A percentile compares a stretch with the other conserved stretches of the same genome.
phyloP scores from a whole-genome alignment of 2,888 invertebrate genomes.

The Tiliacea aurago region DNA sequence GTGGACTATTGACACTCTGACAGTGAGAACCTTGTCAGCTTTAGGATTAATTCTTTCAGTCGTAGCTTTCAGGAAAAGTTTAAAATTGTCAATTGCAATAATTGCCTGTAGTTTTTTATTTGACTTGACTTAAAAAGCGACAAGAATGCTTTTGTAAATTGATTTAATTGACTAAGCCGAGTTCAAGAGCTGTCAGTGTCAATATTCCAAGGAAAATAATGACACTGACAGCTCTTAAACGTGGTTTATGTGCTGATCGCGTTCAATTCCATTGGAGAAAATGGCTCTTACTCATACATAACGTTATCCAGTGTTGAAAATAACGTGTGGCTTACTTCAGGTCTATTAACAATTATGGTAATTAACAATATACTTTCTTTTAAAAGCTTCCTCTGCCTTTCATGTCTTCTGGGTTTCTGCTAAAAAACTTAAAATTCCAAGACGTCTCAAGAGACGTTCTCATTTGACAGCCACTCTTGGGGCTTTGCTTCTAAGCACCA shows the following conservation, averaged over 20 bases:
- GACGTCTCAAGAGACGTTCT: conserved; percentile 1
- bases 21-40: not conserved
- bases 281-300: too few species aligned
- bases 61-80: not conserved
- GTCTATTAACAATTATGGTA: too few species aligned
- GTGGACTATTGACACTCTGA: too few species aligned
- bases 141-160: not conserved
- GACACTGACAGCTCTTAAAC: too few species aligned
- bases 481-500: not conserved
- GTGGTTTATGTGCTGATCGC: too few species aligned
- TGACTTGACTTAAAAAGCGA: not conserved
- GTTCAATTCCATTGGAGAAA: too few species aligned
- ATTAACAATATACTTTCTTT: not conserved
- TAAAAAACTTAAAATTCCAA: not conserved
- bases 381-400: not conserved
- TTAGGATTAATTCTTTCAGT: not conserved
- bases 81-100: not conserved
- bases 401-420: not conserved
- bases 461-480: conserved; percentile 19
- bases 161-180: too few species aligned
- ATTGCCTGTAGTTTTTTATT: not conserved
- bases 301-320: not conserved
- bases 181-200: too few species aligned
- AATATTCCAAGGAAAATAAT: too few species aligned
- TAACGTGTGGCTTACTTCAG: too few species aligned